Conservation (phyloP, 1,140 invertebrate genomes). For the Anastatus disparis region DNA sequence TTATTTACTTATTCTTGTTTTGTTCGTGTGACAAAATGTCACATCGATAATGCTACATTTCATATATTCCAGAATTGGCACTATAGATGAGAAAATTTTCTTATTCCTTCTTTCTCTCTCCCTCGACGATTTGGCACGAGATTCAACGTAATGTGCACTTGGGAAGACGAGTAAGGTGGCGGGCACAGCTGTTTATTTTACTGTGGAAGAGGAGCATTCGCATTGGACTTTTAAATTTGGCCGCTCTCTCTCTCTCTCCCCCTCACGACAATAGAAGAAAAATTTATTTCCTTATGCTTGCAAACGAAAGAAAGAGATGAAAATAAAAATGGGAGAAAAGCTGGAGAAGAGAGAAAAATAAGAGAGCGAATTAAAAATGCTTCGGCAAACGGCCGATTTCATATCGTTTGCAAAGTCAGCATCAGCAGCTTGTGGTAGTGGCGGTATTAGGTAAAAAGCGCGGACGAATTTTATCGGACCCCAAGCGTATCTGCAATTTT, state of each 20-base stretch:
- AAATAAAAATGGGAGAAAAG: not conserved
- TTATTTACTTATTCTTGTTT: too few relatives aligned
- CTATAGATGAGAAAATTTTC: not conserved
- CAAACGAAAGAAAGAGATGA: not conserved
- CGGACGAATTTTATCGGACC: conserved; percentile 12
- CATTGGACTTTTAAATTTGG: conserved; percentile 18
- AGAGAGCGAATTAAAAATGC: conserved; percentile 30
- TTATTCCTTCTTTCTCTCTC: not conserved
- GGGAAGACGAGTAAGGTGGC: too few relatives aligned
- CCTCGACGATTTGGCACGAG: not conserved
- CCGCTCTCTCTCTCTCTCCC: not conserved
- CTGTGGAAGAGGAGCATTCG: too few relatives aligned
- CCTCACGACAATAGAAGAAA: not conserved
- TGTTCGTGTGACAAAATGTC: too few relatives aligned
- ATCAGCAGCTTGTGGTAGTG: not conserved
- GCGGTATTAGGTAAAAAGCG: too few relatives aligned
- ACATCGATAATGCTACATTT: too few relatives aligned
- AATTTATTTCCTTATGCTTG: not conserved
- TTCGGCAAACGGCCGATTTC: not conserved
- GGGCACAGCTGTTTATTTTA: conserved; percentile 17
- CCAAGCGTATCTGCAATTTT: conserved; percentile 32
- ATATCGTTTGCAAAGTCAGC: not conserved
- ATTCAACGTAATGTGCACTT: conserved; percentile 8
- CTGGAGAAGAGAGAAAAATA: not conserved
- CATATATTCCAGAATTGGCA: too few relatives aligned